phyloP scores from a whole-genome alignment of 2,797 vertebrate species.

The Silurus aristotelis region DNA sequence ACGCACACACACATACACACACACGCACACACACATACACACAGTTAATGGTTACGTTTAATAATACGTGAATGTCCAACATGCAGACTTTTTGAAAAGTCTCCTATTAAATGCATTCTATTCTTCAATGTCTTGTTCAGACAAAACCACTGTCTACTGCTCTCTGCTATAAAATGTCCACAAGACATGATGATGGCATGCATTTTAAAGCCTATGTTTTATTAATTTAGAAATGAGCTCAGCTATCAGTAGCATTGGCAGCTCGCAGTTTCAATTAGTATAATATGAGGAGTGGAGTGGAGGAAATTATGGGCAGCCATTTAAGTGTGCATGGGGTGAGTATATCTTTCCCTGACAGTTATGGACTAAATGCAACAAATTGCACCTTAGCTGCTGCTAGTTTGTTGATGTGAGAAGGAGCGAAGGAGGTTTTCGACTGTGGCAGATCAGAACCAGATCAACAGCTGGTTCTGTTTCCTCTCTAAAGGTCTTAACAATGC shows the following conservation, averaged over 20 bases:
- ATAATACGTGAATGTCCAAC: slow-evolving; percentile 51
- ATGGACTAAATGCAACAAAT: slow-evolving; percentile 80
- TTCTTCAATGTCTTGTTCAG: slow-evolving; percentile 43
- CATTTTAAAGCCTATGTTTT: slow-evolving; percentile 75
- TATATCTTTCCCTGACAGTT: slow-evolving; percentile 82
- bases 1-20: no score
- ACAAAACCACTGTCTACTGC: slow-evolving; percentile 55
- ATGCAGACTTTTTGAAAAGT: slow-evolving; percentile 23
- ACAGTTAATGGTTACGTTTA: slow-evolving; percentile 53
- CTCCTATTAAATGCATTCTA: slow-evolving; percentile 51
- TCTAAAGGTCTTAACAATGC: slow-evolving; percentile 21
- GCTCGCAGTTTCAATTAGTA: slow-evolving; percentile 81
- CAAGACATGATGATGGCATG: slow-evolving; percentile 67
- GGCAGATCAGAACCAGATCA: slow-evolving; percentile 61
- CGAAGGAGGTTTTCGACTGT: slow-evolving; percentile 65
- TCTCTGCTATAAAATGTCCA: slow-evolving; percentile 60
- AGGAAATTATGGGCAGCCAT: slow-evolving; percentile 76
- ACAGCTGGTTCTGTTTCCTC: slow-evolving; percentile 21
- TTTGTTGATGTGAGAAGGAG: slow-evolving; percentile 61
- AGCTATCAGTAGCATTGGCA: slow-evolving; percentile 76
- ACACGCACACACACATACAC: neutral
- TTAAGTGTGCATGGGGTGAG: slow-evolving; percentile 68
- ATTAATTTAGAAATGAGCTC: slow-evolving; percentile 83
- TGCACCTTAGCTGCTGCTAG: slow-evolving; percentile 68
- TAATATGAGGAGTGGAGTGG: slow-evolving; percentile 77